Evolutionary conservation across 2,888 invertebrate species (phyloP).

Genomic region (Phytoseiulus persimilis): DNA sequence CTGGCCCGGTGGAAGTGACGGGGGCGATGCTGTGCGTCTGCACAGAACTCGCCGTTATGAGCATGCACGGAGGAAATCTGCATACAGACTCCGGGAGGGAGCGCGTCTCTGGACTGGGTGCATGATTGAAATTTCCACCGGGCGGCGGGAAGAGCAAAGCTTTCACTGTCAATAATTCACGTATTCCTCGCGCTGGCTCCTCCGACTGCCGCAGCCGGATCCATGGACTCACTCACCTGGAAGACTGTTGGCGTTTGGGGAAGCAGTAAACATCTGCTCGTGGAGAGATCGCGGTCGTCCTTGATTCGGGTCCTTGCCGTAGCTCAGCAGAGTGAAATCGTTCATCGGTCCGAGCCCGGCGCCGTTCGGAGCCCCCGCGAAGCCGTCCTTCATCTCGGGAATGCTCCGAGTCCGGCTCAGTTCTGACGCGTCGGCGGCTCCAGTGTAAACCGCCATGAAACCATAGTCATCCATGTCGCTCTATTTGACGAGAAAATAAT

Average conservation of each 20-base stretch:
- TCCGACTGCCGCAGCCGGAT: not conserved
- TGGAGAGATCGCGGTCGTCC: slow-evolving; percentile 23
- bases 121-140: too few relatives aligned
- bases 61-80: too few relatives aligned
- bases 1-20: too few relatives aligned
- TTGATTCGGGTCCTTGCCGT: not conserved
- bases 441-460: slow-evolving; percentile 19
- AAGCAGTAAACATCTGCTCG: slow-evolving; percentile 16
- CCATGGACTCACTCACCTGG: not conserved
- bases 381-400: not conserved
- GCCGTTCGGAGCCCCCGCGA: not conserved
- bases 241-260: slow-evolving; percentile 16
- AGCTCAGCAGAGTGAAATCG: not conserved
- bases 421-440: not conserved
- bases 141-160: too few relatives aligned
- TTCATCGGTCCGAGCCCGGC: not conserved
- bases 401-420: slow-evolving; percentile 23
- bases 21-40: too few relatives aligned
- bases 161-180: too few relatives aligned
- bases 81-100: too few relatives aligned
- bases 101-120: too few relatives aligned
- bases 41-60: too few relatives aligned
- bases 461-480: slow-evolving; percentile 19
- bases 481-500: not conserved
- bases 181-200: too few relatives aligned